Evolutionary conservation across 2,888 invertebrate species (phyloP).

Genomic region (Chalcis sispes): DNA sequence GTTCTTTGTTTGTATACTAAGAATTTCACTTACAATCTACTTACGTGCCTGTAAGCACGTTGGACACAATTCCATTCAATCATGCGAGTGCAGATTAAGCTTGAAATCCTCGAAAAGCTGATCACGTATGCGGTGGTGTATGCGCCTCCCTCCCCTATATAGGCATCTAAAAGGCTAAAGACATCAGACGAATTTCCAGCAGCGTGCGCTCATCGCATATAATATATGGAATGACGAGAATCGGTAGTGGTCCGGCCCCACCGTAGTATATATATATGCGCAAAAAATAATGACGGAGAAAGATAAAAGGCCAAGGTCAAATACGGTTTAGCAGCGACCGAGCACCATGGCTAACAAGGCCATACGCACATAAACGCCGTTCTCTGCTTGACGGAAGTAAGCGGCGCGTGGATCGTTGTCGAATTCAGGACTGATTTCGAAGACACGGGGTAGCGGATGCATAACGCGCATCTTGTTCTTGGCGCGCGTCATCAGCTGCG

Average conservation of each 20-base stretch:
- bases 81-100: neutral
- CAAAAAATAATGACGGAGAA: too few relatives aligned
- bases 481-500: constrained; percentile 89
- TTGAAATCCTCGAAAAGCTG: neutral
- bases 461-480: constrained; percentile 95
- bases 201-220: neutral
- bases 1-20: too few relatives aligned
- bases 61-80: neutral
- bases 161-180: neutral
- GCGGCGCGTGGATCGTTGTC: constrained; percentile 98
- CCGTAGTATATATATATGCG: too few relatives aligned
- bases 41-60: neutral
- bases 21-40: too few relatives aligned
- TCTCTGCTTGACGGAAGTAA: constrained; percentile 98
- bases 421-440: constrained; percentile 96
- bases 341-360: constrained; percentile 95
- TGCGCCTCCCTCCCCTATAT: neutral
- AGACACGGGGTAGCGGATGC: constrained; percentile 96
- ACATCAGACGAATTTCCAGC: constrained; percentile 15
- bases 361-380: constrained; percentile 99
- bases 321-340: constrained; percentile 78
- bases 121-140: constrained; percentile 4
- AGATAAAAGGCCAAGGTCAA: too few relatives aligned
- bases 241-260: neutral
- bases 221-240: constrained; percentile 28